These are phyloP conservation scores for Ischnura elegans DNA, from an alignment of 2,888 invertebrate species.

Conservation along the genomic window DNA sequence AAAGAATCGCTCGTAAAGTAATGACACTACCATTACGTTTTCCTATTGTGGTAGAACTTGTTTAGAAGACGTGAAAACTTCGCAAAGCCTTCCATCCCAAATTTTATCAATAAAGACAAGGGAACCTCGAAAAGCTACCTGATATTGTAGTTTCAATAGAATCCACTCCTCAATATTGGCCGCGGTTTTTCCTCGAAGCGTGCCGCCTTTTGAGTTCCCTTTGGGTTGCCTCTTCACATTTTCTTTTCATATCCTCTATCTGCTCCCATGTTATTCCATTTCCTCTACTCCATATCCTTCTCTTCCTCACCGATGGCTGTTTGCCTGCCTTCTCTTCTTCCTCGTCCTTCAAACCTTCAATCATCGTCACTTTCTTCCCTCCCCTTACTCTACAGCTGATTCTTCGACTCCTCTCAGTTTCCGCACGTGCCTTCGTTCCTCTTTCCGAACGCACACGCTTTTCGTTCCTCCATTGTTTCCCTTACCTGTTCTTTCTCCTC, in stretches of 20 bases:
- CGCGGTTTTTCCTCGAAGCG: background rate
- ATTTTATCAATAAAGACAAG: background rate
- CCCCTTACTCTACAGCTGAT: background rate
- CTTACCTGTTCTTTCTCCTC: too few species aligned
- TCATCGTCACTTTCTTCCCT: background rate
- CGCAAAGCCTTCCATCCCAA: background rate
- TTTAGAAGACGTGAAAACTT: background rate
- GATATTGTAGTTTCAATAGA: background rate
- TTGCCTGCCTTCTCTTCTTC: background rate
- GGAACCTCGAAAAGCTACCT: background rate
- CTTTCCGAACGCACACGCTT: background rate
- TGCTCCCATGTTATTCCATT: background rate
- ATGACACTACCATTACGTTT: background rate
- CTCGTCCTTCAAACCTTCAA: background rate
- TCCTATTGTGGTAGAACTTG: background rate
- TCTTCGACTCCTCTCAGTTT: background rate
- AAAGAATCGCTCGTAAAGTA: too few species aligned
- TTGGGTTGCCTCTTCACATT: background rate
- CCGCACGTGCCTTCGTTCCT: background rate
- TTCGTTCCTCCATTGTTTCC: too few species aligned
- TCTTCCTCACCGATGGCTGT: background rate
- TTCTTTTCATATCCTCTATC: background rate
- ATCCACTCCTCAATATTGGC: background rate
- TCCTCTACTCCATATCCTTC: background rate
- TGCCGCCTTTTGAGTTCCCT: background rate